Evolutionary conservation across 2,888 invertebrate genomes (phyloP), one percentile per base, ranked within the genome.

Genomic region (Scelioninae gen. 1): DNA sequence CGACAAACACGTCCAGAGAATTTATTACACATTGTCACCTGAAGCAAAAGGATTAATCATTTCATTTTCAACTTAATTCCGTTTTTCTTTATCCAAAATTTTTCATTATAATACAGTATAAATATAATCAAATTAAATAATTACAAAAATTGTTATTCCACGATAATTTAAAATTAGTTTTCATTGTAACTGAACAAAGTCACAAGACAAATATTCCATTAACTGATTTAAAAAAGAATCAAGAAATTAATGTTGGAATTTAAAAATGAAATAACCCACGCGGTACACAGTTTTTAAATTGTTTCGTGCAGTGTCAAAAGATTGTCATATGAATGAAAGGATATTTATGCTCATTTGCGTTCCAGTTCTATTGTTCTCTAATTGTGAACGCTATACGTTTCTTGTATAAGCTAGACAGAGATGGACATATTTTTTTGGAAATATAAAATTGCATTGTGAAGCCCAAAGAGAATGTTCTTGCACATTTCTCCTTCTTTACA

Each of bases 1-100:
- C 7, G 47, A 56, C 63, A 71, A 63, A 69, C 62, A 65, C 56
- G n/a, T 43, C 34, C 63, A 32, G 58, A 23, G 78, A 63, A 71
- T 78, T 23, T 65, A 63, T 71, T 55, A 69, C 16, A 15, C 38
- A 15, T 6, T 55, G 15, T 34, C 55, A 74, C 63, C 55, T 63
- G 47, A 55, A 74, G 63, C 55, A 63, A 47, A 74, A 74, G 55
- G 16, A 15, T 43, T 38, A 13, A 55, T 55, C 23, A 55, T 29
- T 68, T 55, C 13, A 43, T 51, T 66, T 43, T 2, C 23, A 13
- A 47, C 7, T 15, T 63, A 23, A 23, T 23, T 23, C 23, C 4
- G 4, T 23, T 1, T 23, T 23, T 23, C 23, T 49, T 47, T 16
- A 29, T 49, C 15, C 47, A 8, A 29, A 29, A 11, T 29, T 51